phyloP scores from a whole-genome alignment of 2,113 vertebrate genomes.

The Eulacestoma nigropectus region DNA sequence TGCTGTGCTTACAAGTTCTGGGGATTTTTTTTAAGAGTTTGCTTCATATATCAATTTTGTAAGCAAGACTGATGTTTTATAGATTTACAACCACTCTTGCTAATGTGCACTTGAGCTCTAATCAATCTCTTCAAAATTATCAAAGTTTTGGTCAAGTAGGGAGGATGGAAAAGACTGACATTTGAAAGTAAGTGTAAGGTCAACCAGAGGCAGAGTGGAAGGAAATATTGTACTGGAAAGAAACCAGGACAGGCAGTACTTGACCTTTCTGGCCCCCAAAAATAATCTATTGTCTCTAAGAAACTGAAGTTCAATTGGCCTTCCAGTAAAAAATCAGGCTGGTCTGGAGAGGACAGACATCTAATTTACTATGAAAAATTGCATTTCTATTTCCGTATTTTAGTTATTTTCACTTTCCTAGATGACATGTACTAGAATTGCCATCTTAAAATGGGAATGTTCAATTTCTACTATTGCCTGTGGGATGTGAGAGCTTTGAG shows the following conservation, averaged over 20 bases:
- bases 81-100: background rate
- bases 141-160: background rate
- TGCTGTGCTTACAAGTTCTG: background rate
- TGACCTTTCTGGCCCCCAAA: background rate
- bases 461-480: background rate
- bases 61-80: background rate
- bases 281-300: background rate
- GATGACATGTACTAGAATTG: background rate
- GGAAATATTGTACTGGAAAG: conserved; percentile 18
- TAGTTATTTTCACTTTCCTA: background rate
- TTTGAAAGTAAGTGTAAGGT: conserved; percentile 12
- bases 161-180: background rate
- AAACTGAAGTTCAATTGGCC: background rate
- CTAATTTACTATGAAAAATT: background rate
- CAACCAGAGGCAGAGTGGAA: background rate
- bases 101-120: background rate
- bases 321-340: background rate
- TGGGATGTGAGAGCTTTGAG: background rate
- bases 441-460: background rate
- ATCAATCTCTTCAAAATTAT: conserved; percentile 2
- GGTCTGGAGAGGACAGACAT: background rate
- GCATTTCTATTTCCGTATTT: background rate
- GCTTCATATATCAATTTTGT: background rate
- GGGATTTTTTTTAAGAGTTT: background rate
- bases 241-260: conserved; percentile 23